Evolutionary conservation across 2,888 invertebrate species (phyloP).

Genomic region (Andrena haemorrhoa): DNA sequence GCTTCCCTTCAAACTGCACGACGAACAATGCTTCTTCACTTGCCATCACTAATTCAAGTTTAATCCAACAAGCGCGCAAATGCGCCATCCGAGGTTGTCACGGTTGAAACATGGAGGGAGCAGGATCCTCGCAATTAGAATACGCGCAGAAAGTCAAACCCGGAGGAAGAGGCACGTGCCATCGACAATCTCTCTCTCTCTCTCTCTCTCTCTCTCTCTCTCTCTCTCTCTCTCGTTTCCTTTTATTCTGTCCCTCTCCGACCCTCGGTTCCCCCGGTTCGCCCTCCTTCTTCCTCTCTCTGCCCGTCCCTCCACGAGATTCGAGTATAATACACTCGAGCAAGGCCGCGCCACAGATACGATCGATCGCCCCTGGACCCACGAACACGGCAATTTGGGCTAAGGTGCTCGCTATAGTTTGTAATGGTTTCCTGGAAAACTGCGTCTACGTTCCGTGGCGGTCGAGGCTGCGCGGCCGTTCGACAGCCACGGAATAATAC

Average conservation of each 20-base stretch:
- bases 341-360: slow-evolving; percentile 73
- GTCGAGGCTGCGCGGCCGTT: slow-evolving; percentile 38
- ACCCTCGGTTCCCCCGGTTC: slow-evolving; percentile 13
- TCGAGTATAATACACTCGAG: slow-evolving; percentile 72
- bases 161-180: slow-evolving; percentile 65
- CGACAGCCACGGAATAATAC: slow-evolving; percentile 34
- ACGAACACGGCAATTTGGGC: slow-evolving; percentile 67
- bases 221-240: slow-evolving; percentile 5
- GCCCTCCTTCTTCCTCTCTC: slow-evolving; percentile 17
- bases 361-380: slow-evolving; percentile 71
- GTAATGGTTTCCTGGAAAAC: slow-evolving; percentile 70
- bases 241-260: slow-evolving; percentile 33
- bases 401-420: slow-evolving; percentile 50
- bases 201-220: too few species aligned
- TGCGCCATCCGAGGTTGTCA: slow-evolving; percentile 27
- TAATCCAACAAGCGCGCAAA: slow-evolving; percentile 31
- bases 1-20: background rate
- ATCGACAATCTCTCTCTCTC: slow-evolving; percentile 23
- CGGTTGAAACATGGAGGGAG: slow-evolving; percentile 6
- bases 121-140: slow-evolving; percentile 50
- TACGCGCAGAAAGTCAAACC: slow-evolving; percentile 44
- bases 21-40: background rate
- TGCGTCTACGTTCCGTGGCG: slow-evolving; percentile 48
- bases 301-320: slow-evolving; percentile 32
- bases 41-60: background rate